These are phyloP conservation scores for Psettodes erumei DNA, from an alignment of 2,113 vertebrate species.

Conservation along the genomic window DNA sequence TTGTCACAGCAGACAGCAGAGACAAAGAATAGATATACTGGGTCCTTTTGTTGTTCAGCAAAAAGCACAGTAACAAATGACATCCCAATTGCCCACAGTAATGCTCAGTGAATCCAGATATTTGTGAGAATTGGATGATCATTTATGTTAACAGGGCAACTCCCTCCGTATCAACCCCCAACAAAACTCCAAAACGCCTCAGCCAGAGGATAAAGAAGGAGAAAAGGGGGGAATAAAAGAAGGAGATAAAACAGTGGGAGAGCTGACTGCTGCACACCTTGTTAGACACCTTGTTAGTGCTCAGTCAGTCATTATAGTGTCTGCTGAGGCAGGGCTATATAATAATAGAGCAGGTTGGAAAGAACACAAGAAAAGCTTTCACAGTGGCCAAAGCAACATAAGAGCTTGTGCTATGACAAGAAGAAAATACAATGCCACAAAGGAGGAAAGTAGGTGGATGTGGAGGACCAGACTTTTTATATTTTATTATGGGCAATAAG, in stretches of 20 bases:
- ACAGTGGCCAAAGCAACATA: constrained; percentile 3
- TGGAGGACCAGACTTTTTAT: background rate
- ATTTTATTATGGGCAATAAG: background rate
- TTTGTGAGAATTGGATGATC: constrained; percentile 27
- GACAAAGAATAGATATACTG: background rate
- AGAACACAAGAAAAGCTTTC: constrained; percentile 13
- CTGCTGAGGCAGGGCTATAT: constrained; percentile 34
- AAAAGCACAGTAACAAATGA: background rate
- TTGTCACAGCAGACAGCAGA: background rate
- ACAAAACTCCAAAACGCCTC: constrained; percentile 11
- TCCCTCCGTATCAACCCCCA: background rate
- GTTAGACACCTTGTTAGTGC: constrained; percentile 64
- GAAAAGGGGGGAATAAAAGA: constrained; percentile 12
- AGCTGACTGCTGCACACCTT: constrained; percentile 42
- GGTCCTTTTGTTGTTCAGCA: background rate
- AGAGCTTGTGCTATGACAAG: constrained; percentile 12
- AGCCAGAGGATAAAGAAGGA: constrained; percentile 15
- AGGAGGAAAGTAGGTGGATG: background rate
- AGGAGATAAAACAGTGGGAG: constrained; percentile 53
- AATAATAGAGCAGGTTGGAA: constrained; percentile 13
- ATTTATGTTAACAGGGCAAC: constrained; percentile 38
- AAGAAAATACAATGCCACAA: background rate
- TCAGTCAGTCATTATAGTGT: constrained; percentile 52
- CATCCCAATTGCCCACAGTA: constrained; percentile 7
- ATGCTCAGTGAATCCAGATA: constrained; percentile 13